A percentile compares a stretch with the other conserved stretches of the same genome.
phyloP scores from a whole-genome alignment of 2,888 invertebrate genomes.

The Nomada goodeniana region DNA sequence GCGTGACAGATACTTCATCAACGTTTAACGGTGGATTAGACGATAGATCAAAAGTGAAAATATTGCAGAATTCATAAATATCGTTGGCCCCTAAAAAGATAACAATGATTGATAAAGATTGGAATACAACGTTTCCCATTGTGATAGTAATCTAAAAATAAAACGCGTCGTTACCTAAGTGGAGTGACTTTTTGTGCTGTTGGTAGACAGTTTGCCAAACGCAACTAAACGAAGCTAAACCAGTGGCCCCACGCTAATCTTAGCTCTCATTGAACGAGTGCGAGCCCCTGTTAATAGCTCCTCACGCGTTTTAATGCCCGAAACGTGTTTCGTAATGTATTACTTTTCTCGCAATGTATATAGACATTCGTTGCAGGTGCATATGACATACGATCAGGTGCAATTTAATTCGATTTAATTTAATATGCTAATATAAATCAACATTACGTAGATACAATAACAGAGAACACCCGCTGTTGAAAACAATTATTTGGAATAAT shows the following conservation, averaged over 20 bases:
- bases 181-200: constrained; percentile 59
- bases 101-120: not conserved
- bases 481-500: not conserved
- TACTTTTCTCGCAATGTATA: constrained; percentile 45
- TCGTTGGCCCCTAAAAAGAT: not conserved
- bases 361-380: constrained; percentile 8
- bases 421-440: not conserved
- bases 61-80: not conserved
- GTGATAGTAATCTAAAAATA: constrained; percentile 56
- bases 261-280: constrained; percentile 73
- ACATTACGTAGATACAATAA: not conserved
- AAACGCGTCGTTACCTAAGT: constrained; percentile 59
- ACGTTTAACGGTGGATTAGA: not conserved
- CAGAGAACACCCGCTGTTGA: no score
- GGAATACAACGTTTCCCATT: not conserved
- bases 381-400: constrained; percentile 3
- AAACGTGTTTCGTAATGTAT: constrained; percentile 64
- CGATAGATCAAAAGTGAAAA: not conserved
- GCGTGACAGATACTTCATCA: not conserved
- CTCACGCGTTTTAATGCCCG: constrained; percentile 56
- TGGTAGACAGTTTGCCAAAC: constrained; percentile 71
- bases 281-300: constrained; percentile 73
- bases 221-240: constrained; percentile 65
- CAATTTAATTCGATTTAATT: not conserved
- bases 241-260: constrained; percentile 73